Percentiles rank a stretch among this genome's conserved stretches.
Conservation (phyloP, 2,888 invertebrate genomes). For the Hermaeophaga mercurialis region DNA sequence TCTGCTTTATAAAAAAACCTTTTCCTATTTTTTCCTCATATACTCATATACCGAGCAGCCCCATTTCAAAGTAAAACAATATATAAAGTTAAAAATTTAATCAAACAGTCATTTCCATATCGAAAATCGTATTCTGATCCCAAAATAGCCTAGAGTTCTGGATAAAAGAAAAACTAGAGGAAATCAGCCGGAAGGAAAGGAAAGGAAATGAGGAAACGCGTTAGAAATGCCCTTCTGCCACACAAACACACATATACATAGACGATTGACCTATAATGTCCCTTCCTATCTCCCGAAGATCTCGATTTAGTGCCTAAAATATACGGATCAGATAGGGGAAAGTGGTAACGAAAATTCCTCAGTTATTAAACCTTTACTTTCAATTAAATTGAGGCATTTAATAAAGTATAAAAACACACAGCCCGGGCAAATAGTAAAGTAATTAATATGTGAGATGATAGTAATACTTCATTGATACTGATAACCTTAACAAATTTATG, state of each 20-base stretch:
- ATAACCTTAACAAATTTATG: too few relatives aligned
- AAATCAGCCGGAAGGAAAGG: constrained; percentile 3
- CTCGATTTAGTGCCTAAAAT: not conserved
- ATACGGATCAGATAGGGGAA: too few relatives aligned
- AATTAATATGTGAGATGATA: too few relatives aligned
- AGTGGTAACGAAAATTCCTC: too few relatives aligned
- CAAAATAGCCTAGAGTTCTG: not conserved
- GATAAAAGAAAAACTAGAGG: constrained; percentile 6
- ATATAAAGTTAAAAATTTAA: constrained; percentile 10
- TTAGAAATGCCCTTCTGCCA: not conserved
- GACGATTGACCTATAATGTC: constrained; percentile 6
- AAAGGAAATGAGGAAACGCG: constrained; percentile 9
- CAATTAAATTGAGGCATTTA: too few relatives aligned
- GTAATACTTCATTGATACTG: too few relatives aligned
- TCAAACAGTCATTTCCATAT: constrained; percentile 8
- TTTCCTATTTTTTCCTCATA: too few relatives aligned
- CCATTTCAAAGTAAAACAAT: not conserved
- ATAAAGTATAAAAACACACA: too few relatives aligned
- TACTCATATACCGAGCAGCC: too few relatives aligned
- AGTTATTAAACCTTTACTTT: too few relatives aligned
- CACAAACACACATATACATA: constrained; percentile 7
- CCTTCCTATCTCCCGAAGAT: not conserved
- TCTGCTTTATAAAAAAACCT: too few relatives aligned
- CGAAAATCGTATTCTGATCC: not conserved
- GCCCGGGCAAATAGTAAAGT: too few relatives aligned